Evolutionary conservation across 2,113 vertebrate species (phyloP).

Genomic region (Myotis yumanensis): DNA sequence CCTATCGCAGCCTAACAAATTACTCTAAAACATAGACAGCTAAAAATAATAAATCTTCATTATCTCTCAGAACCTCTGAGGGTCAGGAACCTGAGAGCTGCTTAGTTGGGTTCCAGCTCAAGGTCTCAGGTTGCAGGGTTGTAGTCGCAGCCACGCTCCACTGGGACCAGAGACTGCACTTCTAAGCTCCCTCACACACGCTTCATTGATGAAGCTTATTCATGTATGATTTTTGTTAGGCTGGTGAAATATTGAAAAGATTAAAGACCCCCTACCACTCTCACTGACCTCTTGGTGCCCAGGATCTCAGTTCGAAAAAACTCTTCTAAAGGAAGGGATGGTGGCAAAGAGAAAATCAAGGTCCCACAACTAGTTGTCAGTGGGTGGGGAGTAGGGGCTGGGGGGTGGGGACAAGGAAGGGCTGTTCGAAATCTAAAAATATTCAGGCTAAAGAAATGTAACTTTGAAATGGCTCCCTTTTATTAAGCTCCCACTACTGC

Average conservation of each 20-base stretch:
- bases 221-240: background rate
- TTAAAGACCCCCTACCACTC: background rate
- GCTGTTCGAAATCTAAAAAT: background rate
- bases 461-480: constrained; percentile 2
- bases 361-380: background rate
- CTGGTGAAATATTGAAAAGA: constrained; percentile 19
- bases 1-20: background rate
- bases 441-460: background rate
- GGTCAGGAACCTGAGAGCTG: background rate
- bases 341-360: background rate
- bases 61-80: background rate
- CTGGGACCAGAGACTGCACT: background rate
- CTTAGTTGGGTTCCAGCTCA: background rate
- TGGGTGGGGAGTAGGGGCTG: background rate
- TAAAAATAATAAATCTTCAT: background rate
- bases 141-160: background rate
- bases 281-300: background rate
- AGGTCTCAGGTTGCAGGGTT: background rate
- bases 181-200: background rate
- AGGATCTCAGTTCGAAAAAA: constrained; percentile 1
- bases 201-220: background rate
- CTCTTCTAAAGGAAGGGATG: constrained; percentile 4
- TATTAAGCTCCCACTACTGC: background rate
- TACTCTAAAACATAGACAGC: background rate
- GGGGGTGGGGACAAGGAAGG: background rate